Percentiles rank a stretch among this genome's conserved stretches.
phyloP scores from a whole-genome alignment of 2,113 vertebrate species.

The Tamias sibiricus region DNA sequence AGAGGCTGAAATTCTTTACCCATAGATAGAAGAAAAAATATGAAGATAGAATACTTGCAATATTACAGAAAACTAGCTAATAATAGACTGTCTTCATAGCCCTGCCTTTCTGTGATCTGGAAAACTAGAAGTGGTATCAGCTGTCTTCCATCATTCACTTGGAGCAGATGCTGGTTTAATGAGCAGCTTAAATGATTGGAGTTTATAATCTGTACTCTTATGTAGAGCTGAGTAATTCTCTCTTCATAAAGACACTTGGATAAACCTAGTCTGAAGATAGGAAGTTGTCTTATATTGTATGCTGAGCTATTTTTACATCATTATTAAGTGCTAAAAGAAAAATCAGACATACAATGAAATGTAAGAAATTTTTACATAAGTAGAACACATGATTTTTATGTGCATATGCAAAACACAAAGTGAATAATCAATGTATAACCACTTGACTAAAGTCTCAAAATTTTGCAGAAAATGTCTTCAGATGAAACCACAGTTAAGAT shows the following conservation, averaged over 20 bases:
- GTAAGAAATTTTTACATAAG: neutral
- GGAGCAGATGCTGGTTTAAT: constrained; percentile 30
- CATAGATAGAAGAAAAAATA: neutral
- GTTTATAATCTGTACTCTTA: constrained; percentile 18
- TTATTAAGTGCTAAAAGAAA: constrained; percentile 45
- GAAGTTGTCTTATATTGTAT: neutral
- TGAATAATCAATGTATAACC: neutral
- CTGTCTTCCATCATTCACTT: constrained; percentile 29
- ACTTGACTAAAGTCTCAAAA: neutral
- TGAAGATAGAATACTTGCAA: neutral
- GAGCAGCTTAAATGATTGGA: constrained; percentile 17
- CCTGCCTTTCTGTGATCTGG: neutral
- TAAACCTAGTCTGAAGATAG: neutral
- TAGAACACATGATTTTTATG: neutral
- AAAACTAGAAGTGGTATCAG: constrained; percentile 19
- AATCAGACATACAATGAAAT: constrained; percentile 29
- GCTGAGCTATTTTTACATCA: constrained; percentile 25
- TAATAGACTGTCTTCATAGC: neutral
- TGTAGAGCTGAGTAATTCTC: constrained; percentile 13
- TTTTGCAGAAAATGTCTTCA: neutral
- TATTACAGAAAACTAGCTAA: constrained; percentile 31
- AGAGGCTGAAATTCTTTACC: neutral
- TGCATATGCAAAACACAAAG: neutral
- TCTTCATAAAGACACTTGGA: constrained; percentile 22
- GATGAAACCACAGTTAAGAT: neutral